These are phyloP conservation scores for Chrysolina oricalcia DNA, from an alignment of 2,888 invertebrate genomes.

Conservation along the genomic window DNA sequence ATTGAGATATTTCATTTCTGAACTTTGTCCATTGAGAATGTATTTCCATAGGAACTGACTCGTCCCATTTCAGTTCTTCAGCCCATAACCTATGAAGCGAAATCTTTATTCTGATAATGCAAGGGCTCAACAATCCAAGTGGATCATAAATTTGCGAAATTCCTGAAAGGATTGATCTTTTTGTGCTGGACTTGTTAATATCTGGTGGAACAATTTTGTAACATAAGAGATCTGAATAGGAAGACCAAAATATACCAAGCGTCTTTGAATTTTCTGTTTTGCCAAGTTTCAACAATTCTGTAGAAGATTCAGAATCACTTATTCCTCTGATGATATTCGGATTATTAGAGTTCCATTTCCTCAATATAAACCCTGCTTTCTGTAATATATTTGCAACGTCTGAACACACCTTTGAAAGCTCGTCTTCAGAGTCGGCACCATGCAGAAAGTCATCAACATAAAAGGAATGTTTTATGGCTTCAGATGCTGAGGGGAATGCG, in stretches of 20 bases:
- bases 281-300: no score
- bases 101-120: background rate
- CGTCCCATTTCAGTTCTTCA: no score
- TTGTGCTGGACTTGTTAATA: background rate
- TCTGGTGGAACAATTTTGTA: background rate
- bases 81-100: background rate
- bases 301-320: slow-evolving; percentile 13
- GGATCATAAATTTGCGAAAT: background rate
- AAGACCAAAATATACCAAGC: no score
- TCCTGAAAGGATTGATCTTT: background rate
- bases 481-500: background rate
- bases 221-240: no score
- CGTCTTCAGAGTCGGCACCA: slow-evolving; percentile 30
- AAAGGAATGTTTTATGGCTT: slow-evolving; percentile 39
- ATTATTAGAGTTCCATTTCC: slow-evolving; percentile 49
- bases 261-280: no score
- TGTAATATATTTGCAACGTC: slow-evolving; percentile 22
- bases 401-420: slow-evolving; percentile 18
- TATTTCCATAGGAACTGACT: background rate
- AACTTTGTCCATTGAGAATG: background rate
- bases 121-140: background rate
- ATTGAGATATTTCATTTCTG: background rate
- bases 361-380: slow-evolving; percentile 43
- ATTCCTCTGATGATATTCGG: slow-evolving; percentile 19
- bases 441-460: slow-evolving; percentile 54